phyloP scores from a whole-genome alignment of 2,797 vertebrate species.

The Myoxocephalus aenaeus region DNA sequence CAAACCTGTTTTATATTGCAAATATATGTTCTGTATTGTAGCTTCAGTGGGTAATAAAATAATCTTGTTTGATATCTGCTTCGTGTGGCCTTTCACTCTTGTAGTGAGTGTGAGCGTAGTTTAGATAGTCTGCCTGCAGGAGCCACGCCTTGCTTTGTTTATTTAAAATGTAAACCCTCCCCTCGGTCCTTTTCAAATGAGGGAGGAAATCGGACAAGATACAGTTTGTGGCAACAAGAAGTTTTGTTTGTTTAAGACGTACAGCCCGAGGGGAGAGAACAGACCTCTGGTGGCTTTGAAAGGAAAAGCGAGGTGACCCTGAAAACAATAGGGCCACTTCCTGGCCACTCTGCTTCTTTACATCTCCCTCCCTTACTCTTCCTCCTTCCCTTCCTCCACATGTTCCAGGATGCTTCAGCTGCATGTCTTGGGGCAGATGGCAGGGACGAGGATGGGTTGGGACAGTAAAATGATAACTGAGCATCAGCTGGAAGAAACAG shows the following conservation, averaged over 20 bases:
- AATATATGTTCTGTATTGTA: background rate
- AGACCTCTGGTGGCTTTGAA: constrained; percentile 61
- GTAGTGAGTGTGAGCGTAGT: background rate
- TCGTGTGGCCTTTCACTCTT: background rate
- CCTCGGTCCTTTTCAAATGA: constrained; percentile 15
- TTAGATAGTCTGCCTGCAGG: background rate
- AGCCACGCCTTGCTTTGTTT: constrained; percentile 43
- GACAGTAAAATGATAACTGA: constrained; percentile 64
- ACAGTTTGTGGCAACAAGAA: constrained; percentile 33
- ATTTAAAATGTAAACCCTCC: constrained; percentile 20
- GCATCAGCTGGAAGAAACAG: constrained; percentile 45
- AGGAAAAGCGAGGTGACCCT: constrained; percentile 79
- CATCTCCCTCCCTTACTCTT: constrained; percentile 51
- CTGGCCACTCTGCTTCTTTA: constrained; percentile 66
- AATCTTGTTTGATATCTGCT: constrained; percentile 21
- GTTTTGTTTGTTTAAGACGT: constrained; percentile 70
- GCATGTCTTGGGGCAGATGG: constrained; percentile 62
- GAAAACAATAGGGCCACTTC: constrained; percentile 86
- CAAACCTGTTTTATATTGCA: constrained; percentile 21
- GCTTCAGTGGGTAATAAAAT: background rate
- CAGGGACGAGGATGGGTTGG: constrained; percentile 36
- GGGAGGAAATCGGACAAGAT: constrained; percentile 66
- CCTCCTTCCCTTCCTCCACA: constrained; percentile 40
- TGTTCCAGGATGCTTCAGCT: constrained; percentile 66
- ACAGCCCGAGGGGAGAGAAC: constrained; percentile 55